These are phyloP conservation scores for Anorthoa munda DNA, from an alignment of 2,888 invertebrate genomes.

Conservation along the genomic window DNA sequence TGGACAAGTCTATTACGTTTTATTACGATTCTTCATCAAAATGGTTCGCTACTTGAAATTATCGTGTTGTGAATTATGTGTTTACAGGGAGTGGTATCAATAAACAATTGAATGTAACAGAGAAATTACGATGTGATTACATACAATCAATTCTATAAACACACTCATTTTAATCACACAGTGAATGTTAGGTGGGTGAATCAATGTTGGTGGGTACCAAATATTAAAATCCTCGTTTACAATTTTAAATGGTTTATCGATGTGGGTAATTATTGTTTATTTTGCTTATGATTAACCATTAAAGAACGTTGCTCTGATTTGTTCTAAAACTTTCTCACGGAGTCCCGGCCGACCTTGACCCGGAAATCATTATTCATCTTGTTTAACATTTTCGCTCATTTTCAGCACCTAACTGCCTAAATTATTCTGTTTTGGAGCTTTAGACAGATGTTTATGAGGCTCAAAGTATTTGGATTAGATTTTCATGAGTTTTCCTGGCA, in stretches of 20 bases:
- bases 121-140: neutral
- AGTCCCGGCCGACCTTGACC: conserved; percentile 43
- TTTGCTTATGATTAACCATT: neutral
- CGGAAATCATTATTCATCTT: conserved; percentile 41
- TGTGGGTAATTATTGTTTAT: neutral
- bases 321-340: conserved; percentile 17
- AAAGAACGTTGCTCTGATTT: conserved; percentile 9
- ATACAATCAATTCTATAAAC: neutral
- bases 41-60: neutral
- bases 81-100: conserved; percentile 23
- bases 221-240: neutral
- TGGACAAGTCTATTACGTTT: neutral
- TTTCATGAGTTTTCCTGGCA: conserved; percentile 46
- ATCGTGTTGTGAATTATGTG: conserved; percentile 8
- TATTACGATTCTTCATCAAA: conserved; percentile 2
- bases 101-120: neutral
- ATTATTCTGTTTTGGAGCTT: conserved; percentile 15
- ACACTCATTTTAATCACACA: neutral
- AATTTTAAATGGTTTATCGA: neutral
- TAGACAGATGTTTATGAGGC: neutral
- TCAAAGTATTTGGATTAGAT: conserved; percentile 41
- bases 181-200: neutral
- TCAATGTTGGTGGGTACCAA: neutral
- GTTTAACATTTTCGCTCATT: conserved; percentile 39
- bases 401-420: conserved; percentile 10